Evolutionary conservation across 2,888 invertebrate species (phyloP), one percentile per base, ranked within the genome.

Genomic region (Hemithea aestivaria): DNA sequence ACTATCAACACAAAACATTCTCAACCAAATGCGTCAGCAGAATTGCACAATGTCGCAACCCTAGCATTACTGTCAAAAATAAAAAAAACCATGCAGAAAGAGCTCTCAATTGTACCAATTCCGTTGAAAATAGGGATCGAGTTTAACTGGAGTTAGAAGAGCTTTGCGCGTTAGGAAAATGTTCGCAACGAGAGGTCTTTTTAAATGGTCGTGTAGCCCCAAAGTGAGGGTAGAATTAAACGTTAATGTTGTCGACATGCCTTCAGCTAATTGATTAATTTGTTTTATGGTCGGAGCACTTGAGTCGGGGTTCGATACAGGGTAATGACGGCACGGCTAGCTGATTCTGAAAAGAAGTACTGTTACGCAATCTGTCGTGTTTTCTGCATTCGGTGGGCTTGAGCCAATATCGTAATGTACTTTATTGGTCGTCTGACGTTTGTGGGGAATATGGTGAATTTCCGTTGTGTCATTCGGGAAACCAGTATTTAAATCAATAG

Each of bases 221-320:
- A 51, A 66, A 62, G 74, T 66, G 64, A 69, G 74, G 73, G 67
- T 73, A 66, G 76, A 83, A 83, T 84, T 84, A 84, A 87, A 83
- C 76, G 84, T 81, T 77, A 83, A 84, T 80, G 80, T 71, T 80
- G 81, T 79, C 82, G 85, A 85, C 85, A 83, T 82, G 84, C 85
- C 85, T 82, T 74, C 73, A 56, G 73, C 80, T 87, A 87, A 87
- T 87, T 87, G 85, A 87, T 85, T 87, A 87, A 85, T 87, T 87
- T 85, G 84, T 82, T 87, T 87, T 87, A 87, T 84, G 84, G 85
- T 79, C 63, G 16, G 16, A 66, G 69, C 76, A 80, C 82, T 81
- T 72, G 76, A 80, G 77, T 62, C 50, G 62, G 66, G 72, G 79
- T 78, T 81, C 79, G 81, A 72, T 75, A 76, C 80, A 63, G 65